Evolutionary conservation across 2,113 vertebrate genomes (phyloP).

Genomic region (Misgurnus mizolepis): DNA sequence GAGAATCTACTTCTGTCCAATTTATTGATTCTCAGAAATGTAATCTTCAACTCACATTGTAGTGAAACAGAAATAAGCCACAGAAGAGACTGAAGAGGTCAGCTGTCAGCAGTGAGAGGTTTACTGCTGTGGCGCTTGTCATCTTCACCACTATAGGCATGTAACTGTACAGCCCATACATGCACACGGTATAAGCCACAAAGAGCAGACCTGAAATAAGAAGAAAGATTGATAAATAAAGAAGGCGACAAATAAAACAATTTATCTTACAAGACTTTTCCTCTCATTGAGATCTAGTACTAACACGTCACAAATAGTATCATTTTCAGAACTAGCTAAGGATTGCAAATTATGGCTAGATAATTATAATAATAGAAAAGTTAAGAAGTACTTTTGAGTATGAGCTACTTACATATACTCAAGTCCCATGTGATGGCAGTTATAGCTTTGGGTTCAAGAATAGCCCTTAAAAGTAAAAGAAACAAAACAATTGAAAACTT

Average conservation of each 20-base stretch:
- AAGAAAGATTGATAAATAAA: not conserved
- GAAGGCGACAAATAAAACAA: no score
- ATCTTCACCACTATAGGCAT: constrained; percentile 91
- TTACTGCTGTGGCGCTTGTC: constrained; percentile 90
- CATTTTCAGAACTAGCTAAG: not conserved
- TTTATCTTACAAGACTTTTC: no score
- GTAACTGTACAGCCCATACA: constrained; percentile 92
- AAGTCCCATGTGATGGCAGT: constrained; percentile 79
- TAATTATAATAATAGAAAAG: not conserved
- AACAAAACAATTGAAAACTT: not conserved
- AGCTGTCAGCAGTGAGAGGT: constrained; percentile 90
- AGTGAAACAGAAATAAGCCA: constrained; percentile 87
- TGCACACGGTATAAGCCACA: constrained; percentile 82
- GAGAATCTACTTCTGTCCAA: not conserved
- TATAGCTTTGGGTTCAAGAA: constrained; percentile 80
- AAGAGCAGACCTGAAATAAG: constrained; percentile 80
- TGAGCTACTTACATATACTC: constrained; percentile 77
- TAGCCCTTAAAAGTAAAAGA: constrained; percentile 69
- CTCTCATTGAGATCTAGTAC: not conserved
- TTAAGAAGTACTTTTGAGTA: not conserved
- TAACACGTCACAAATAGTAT: not conserved
- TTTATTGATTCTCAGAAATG: not conserved
- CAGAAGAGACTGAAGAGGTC: constrained; percentile 97
- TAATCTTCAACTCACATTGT: constrained; percentile 73
- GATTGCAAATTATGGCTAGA: not conserved